Conservation (phyloP, 2,797 vertebrate genomes). For the Cyclopterus lumpus region DNA sequence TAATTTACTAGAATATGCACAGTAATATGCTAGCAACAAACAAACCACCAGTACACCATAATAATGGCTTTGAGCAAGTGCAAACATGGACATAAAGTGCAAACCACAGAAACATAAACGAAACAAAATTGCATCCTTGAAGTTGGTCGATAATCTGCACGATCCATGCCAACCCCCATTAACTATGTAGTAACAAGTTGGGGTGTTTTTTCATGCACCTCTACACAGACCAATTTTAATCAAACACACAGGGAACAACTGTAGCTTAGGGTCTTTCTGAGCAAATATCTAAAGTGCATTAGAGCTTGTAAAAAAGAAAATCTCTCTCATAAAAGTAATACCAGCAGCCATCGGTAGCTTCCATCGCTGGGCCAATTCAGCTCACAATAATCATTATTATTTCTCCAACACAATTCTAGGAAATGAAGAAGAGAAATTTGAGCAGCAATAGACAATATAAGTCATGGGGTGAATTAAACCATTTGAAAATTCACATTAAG, state of each 20-base stretch:
- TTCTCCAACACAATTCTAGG: background rate
- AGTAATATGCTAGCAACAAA: background rate
- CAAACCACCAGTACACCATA: background rate
- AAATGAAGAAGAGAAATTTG: background rate
- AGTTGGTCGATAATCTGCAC: background rate
- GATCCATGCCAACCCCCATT: background rate
- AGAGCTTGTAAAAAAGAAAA: constrained; percentile 29
- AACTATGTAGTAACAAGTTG: background rate
- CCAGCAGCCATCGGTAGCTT: background rate
- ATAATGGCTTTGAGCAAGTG: constrained; percentile 32
- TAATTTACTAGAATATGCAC: background rate
- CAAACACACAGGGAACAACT: background rate
- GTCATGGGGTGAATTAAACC: constrained; percentile 5
- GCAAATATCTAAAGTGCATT: constrained; percentile 41
- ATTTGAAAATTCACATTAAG: background rate
- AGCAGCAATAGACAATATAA: background rate
- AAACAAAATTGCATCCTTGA: background rate
- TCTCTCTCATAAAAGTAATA: background rate
- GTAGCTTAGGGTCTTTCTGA: background rate
- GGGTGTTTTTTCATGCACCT: background rate
- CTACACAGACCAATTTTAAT: background rate
- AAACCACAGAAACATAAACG: constrained; percentile 37
- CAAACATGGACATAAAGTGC: constrained; percentile 68
- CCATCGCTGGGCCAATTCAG: background rate
- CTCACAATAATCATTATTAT: background rate